A percentile compares a stretch with the other conserved stretches of the same genome.
These are phyloP conservation scores for Trichogramma pretiosum DNA, from an alignment of 1,140 invertebrate species.

Conservation along the genomic window DNA sequence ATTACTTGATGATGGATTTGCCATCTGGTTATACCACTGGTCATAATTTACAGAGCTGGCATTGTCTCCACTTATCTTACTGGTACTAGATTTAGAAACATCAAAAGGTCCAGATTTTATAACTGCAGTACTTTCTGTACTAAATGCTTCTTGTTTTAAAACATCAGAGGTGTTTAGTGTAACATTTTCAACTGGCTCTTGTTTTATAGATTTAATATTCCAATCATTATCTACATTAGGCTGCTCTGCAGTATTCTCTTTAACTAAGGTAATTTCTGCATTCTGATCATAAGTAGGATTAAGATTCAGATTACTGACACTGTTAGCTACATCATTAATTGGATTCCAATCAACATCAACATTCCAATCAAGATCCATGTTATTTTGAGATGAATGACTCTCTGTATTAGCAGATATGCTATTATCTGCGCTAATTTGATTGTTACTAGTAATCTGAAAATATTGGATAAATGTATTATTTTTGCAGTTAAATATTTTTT, in stretches of 20 bases:
- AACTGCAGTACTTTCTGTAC: no score
- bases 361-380: conserved; percentile 26
- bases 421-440: neutral
- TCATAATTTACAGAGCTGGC: conserved; percentile 37
- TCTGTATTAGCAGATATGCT: conserved; percentile 1
- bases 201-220: no score
- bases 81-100: no score
- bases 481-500: neutral
- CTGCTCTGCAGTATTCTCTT: conserved; percentile 4
- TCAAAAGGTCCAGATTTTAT: no score
- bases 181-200: no score
- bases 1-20: conserved; percentile 17
- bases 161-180: no score
- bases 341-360: conserved; percentile 29
- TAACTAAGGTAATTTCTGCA: conserved; percentile 19
- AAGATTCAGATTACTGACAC: conserved; percentile 27
- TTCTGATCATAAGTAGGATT: conserved; percentile 18
- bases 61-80: no score
- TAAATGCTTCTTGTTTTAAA: no score
- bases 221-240: conserved; percentile 7
- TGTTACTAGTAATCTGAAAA: conserved; percentile 1
- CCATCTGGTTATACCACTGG: conserved; percentile 40
- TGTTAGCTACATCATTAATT: conserved; percentile 25
- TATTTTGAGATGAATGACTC: conserved; percentile 21
- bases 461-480: no score